A percentile compares a stretch with the other conserved stretches of the same genome.
Conservation (phyloP, 2,113 vertebrate genomes). For the Lasiurus cinereus region DNA sequence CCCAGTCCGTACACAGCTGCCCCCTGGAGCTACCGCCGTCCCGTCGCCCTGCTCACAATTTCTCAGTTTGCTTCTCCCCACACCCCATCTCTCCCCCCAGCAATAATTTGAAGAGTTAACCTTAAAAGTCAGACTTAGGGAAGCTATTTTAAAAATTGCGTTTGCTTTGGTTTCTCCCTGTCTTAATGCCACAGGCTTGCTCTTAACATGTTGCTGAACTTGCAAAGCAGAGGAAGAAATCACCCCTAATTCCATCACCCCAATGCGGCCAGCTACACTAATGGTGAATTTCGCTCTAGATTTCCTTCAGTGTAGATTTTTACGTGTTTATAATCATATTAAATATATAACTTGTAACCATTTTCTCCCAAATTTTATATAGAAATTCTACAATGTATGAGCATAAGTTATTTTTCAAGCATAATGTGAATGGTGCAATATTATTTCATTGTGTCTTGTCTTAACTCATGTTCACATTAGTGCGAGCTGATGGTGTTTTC, state of each 20-base stretch:
- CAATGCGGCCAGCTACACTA: neutral
- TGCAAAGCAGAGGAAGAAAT: neutral
- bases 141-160: neutral
- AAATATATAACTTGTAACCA: neutral
- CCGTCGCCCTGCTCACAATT: neutral
- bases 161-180: neutral
- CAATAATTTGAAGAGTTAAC: neutral
- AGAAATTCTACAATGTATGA: neutral
- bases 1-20: neutral
- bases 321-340: neutral
- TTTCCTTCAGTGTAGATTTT: neutral
- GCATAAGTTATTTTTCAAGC: neutral
- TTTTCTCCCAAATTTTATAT: neutral
- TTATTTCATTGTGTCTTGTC: neutral
- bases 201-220: neutral
- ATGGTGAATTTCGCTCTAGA: neutral
- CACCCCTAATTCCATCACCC: neutral
- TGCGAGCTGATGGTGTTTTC: neutral
- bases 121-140: neutral
- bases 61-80: neutral
- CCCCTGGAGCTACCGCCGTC: neutral
- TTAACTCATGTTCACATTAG: neutral
- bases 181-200: neutral
- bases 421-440: neutral
- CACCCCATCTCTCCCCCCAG: accelerated